phyloP scores from a whole-genome alignment of 2,888 invertebrate species.

The Callosobruchus maculatus region DNA sequence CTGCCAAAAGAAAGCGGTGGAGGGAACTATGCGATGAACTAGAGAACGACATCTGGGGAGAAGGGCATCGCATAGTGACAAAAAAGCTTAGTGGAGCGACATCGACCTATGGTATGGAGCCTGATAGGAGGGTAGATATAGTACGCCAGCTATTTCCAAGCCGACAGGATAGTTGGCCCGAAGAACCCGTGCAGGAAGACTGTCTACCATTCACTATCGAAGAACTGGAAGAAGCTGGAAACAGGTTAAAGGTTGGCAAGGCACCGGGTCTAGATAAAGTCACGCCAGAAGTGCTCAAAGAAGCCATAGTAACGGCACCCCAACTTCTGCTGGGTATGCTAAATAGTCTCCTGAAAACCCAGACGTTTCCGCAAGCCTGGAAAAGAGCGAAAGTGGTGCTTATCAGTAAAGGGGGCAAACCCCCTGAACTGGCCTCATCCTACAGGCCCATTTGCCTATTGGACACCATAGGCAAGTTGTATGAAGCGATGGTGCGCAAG shows the following conservation, averaged over 20 bases:
- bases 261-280: constrained; percentile 27
- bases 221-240: constrained; percentile 14
- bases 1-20: neutral
- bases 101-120: neutral
- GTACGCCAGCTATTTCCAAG: neutral
- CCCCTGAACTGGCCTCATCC: neutral
- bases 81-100: neutral
- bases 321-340: constrained; percentile 9
- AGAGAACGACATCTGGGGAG: neutral
- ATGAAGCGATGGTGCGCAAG: constrained; percentile 1
- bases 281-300: constrained; percentile 21
- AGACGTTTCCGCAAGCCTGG: constrained; percentile 19
- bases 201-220: neutral
- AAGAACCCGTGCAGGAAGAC: neutral
- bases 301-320: constrained; percentile 7
- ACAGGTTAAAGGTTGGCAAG: constrained; percentile 15
- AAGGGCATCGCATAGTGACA: neutral
- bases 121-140: neutral
- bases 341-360: constrained; percentile 7
- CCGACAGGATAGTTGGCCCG: neutral
- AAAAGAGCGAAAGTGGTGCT: constrained; percentile 15
- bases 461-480: constrained; percentile 1
- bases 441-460: constrained; percentile 9
- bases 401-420: no score
- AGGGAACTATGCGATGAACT: neutral